Evolutionary conservation across 2,113 vertebrate species (phyloP).

Genomic region (Paedocypris sp.): DNA sequence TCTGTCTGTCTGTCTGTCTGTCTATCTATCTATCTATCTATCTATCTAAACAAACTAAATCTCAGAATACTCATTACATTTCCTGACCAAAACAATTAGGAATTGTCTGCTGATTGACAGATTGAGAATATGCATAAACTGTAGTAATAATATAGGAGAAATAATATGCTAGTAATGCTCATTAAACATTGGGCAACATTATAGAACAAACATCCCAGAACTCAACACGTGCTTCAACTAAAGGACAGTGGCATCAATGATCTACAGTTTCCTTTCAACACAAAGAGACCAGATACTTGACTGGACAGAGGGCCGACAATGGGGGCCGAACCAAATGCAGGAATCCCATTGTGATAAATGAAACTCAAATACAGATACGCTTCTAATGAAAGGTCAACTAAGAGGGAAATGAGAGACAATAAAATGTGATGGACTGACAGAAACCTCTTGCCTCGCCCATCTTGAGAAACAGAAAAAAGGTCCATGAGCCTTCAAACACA

Average conservation of each 20-base stretch:
- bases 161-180: no score
- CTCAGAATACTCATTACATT: no score
- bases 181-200: no score
- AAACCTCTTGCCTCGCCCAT: constrained; percentile 31
- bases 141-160: no score
- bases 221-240: constrained; percentile 8
- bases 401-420: not conserved
- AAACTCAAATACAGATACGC: not conserved
- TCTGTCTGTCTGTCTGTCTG: no score
- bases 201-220: no score
- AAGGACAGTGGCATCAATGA: constrained; percentile 6
- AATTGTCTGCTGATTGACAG: no score
- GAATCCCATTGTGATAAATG: not conserved
- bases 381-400: not conserved
- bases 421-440: constrained; percentile 12
- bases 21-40: no score
- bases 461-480: not conserved
- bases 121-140: no score
- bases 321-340: not conserved
- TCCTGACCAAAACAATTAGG: no score
- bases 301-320: not conserved
- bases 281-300: constrained; percentile 22
- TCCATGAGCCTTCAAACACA: not conserved
- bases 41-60: no score
- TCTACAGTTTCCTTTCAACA: constrained; percentile 8